Evolutionary conservation across 2,888 invertebrate genomes (phyloP).

Genomic region (Xiphydria camelus): DNA sequence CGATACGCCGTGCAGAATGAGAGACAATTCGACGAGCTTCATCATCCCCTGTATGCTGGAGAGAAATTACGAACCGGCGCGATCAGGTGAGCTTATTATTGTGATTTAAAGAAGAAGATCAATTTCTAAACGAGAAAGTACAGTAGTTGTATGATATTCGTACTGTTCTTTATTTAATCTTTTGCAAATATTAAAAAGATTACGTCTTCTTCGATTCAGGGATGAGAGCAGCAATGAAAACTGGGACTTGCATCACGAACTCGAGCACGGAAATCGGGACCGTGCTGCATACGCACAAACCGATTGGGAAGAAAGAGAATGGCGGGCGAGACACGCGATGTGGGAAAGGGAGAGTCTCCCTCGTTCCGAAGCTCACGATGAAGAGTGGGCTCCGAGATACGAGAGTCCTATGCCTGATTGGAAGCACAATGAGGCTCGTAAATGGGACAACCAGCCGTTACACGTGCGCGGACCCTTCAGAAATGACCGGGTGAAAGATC

Average conservation of each 20-base stretch:
- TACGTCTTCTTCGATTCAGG: conserved; percentile 23
- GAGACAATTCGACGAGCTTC: conserved; percentile 21
- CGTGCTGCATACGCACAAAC: conserved; percentile 35
- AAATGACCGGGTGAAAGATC: conserved; percentile 51
- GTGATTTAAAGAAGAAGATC: too few species aligned
- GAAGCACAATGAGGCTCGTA: conserved; percentile 49
- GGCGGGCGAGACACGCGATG: conserved; percentile 44
- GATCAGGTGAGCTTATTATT: conserved; percentile 27
- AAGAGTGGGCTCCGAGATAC: conserved; percentile 51
- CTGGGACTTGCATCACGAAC: conserved; percentile 52
- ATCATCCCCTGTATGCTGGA: conserved; percentile 30
- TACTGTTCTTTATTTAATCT: conserved; percentile 1
- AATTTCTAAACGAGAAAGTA: too few species aligned
- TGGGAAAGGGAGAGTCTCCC: conserved; percentile 55
- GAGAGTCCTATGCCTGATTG: conserved; percentile 51
- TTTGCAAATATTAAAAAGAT: too few species aligned
- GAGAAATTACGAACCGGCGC: conserved; percentile 41
- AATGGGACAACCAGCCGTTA: conserved; percentile 52
- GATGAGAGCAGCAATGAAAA: conserved; percentile 49
- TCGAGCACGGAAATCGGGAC: conserved; percentile 46
- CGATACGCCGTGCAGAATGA: conserved; percentile 6
- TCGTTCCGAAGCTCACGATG: conserved; percentile 51
- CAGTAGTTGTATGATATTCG: too few species aligned
- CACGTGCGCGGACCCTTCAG: conserved; percentile 49
- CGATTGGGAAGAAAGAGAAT: conserved; percentile 54